phyloP scores from a whole-genome alignment of 2,113 vertebrate species.

The Thunnus maccoyii region DNA sequence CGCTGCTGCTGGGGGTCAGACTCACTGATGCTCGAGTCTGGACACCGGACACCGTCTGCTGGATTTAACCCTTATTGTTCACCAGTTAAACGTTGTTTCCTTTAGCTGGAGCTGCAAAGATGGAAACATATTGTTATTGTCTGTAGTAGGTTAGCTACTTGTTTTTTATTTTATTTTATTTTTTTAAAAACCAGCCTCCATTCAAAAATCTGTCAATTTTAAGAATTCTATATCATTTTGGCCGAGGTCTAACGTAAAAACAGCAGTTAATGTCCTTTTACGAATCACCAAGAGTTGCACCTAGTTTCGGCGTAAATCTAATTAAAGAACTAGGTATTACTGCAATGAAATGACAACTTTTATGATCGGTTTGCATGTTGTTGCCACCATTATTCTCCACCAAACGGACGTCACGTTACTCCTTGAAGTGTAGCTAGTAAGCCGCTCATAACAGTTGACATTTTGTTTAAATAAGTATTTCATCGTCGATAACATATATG shows the following conservation, averaged over 20 bases:
- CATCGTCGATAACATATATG: too few relatives aligned
- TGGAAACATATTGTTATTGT: not conserved
- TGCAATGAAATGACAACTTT: not conserved
- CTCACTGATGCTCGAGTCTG: constrained; percentile 29
- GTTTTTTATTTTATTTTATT: too few relatives aligned
- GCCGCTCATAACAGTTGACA: too few relatives aligned
- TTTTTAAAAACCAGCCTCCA: not conserved
- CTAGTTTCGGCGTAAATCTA: not conserved
- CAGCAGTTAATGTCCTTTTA: accelerated
- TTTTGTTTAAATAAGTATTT: too few relatives aligned
- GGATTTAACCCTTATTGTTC: not conserved
- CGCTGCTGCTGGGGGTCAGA: constrained; percentile 61
- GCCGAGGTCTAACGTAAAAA: not conserved
- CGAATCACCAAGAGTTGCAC: not conserved
- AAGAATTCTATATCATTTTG: not conserved
- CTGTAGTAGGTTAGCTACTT: not conserved
- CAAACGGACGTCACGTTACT: not conserved
- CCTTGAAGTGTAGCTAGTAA: too few relatives aligned
- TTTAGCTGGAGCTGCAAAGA: not conserved
- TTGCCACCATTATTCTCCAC: not conserved
- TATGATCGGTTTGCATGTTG: not conserved
- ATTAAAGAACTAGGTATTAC: not conserved
- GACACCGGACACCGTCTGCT: constrained; percentile 30
- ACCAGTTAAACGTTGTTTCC: not conserved
- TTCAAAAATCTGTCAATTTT: not conserved